These are phyloP conservation scores for Chelidonichthys spinosus DNA, from an alignment of 2,797 vertebrate genomes.

Conservation along the genomic window DNA sequence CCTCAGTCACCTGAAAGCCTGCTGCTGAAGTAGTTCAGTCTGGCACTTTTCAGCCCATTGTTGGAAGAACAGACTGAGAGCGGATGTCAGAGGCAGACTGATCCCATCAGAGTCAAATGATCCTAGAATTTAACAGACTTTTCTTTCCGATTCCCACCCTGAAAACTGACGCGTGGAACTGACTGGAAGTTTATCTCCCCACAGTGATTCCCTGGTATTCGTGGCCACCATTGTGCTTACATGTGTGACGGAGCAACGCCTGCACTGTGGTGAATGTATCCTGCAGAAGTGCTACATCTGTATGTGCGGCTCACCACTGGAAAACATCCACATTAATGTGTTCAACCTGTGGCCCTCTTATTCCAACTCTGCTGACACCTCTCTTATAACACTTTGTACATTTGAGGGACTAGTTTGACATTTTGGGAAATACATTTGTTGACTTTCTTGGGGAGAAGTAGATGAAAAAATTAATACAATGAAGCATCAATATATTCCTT, in stretches of 20 bases:
- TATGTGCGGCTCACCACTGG: conserved; percentile 6
- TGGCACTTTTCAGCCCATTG: background rate
- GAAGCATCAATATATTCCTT: background rate
- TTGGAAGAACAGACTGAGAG: conserved; percentile 7
- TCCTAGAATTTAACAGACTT: conserved; percentile 31
- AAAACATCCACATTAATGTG: background rate
- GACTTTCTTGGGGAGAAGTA: background rate
- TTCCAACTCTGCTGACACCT: background rate
- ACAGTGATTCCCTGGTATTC: conserved; percentile 27
- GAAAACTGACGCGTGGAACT: conserved; percentile 1
- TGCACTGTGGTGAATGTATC: background rate
- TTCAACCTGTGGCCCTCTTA: background rate
- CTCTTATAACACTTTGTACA: background rate
- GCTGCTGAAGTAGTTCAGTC: background rate
- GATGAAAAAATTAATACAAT: background rate
- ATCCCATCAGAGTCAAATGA: conserved; percentile 20
- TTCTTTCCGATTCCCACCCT: conserved; percentile 22
- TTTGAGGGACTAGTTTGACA: background rate
- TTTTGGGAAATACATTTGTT: background rate
- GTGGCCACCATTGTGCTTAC: conserved; percentile 1
- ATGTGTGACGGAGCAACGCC: background rate
- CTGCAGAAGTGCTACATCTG: background rate
- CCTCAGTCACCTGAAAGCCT: background rate
- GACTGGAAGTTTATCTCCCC: conserved; percentile 14
- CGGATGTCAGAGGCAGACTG: conserved; percentile 9